Evolutionary conservation across 2,797 vertebrate genomes (phyloP).

Genomic region (Acanthurus lineatus): DNA sequence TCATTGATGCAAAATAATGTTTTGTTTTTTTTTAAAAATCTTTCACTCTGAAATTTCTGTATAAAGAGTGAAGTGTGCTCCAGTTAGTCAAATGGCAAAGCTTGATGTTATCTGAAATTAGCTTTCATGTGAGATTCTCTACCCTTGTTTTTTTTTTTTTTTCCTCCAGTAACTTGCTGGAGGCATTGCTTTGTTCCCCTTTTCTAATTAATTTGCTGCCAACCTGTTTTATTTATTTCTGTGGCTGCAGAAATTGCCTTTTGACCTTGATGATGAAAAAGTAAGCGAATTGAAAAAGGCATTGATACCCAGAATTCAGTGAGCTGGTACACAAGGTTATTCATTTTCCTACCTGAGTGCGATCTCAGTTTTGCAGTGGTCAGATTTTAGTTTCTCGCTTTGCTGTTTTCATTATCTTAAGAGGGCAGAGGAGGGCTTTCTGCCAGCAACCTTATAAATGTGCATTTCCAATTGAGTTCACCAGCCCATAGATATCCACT

Average conservation of each 20-base stretch:
- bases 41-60: conserved; percentile 65
- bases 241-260: conserved; percentile 82
- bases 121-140: conserved; percentile 84
- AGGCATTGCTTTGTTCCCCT: conserved; percentile 81
- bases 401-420: conserved; percentile 85
- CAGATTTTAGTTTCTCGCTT: conserved; percentile 71
- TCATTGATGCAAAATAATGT: conserved; percentile 66
- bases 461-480: conserved; percentile 72
- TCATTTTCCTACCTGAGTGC: conserved; percentile 75
- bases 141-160: conserved; percentile 73
- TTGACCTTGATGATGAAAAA: conserved; percentile 86
- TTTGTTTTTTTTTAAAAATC: too few species aligned
- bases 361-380: conserved; percentile 74
- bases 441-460: conserved; percentile 73
- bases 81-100: conserved; percentile 84
- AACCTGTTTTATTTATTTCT: conserved; percentile 87
- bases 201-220: conserved; percentile 84
- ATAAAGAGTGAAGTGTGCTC: conserved; percentile 81
- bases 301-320: conserved; percentile 81
- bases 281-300: conserved; percentile 84
- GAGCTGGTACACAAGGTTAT: conserved; percentile 71
- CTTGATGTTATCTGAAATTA: conserved; percentile 85
- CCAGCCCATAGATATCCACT: conserved; percentile 44
- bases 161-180: conserved; percentile 57
- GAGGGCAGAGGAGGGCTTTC: conserved; percentile 80